A percentile compares a stretch with the other conserved stretches of the same genome.
Conservation (phyloP, 2,888 invertebrate species). For the Bhutanitis thaidina region DNA sequence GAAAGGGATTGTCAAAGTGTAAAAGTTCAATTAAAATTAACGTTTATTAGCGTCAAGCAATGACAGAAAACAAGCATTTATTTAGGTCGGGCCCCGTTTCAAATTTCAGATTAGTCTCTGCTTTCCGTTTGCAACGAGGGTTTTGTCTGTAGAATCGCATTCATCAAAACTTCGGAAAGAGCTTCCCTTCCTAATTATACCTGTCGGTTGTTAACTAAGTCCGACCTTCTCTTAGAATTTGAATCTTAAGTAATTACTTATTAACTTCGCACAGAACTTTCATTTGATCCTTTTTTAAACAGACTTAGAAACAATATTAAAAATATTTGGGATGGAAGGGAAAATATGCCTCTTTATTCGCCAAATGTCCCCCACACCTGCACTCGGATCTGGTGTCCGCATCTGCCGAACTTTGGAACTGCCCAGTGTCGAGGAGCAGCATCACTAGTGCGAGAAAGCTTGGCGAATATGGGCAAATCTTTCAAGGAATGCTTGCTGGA, state of each 20-base stretch:
- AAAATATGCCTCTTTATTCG: no score
- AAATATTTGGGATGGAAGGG: no score
- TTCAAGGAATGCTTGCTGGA: no score
- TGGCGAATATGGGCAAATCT: no score
- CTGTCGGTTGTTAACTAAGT: conserved; percentile 63
- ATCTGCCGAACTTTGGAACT: no score
- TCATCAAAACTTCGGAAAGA: conserved; percentile 77
- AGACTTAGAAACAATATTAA: no score
- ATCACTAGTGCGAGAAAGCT: no score
- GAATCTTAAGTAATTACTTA: conserved; percentile 60
- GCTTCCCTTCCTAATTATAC: conserved; percentile 71
- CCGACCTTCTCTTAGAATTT: conserved; percentile 26
- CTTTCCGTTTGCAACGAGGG: conserved; percentile 26
- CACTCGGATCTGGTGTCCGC: no score
- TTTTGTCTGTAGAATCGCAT: conserved; percentile 70
- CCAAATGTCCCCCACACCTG: no score
- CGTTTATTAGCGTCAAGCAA: neutral
- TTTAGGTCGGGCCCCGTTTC: neutral
- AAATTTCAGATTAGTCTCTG: conserved; percentile 9
- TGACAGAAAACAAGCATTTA: conserved; percentile 1
- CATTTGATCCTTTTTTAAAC: neutral
- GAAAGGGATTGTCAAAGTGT: no score
- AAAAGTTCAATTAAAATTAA: no score
- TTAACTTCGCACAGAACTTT: conserved; percentile 22
- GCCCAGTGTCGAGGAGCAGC: no score